phyloP scores from a whole-genome alignment of 2,113 vertebrate genomes.

The Xerus inauris region DNA sequence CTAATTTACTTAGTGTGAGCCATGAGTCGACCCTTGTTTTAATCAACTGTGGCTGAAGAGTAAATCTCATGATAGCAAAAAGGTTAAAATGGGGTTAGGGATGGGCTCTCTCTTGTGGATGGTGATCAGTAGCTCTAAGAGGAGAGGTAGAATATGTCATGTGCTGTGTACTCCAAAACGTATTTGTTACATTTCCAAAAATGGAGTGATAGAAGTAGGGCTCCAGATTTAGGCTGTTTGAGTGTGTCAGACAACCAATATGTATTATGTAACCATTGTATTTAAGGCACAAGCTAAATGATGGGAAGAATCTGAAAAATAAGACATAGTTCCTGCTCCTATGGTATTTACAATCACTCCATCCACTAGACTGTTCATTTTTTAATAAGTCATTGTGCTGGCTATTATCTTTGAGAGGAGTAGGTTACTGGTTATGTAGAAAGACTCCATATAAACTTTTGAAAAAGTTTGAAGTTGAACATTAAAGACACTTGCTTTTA shows the following conservation, averaged over 20 bases:
- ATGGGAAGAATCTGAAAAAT: background rate
- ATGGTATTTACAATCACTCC: background rate
- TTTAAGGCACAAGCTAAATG: background rate
- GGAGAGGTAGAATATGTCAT: background rate
- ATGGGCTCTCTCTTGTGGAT: background rate
- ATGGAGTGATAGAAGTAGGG: background rate
- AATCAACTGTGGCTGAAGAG: background rate
- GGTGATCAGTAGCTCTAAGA: background rate
- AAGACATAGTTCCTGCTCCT: background rate
- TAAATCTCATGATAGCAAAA: background rate
- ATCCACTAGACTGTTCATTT: background rate
- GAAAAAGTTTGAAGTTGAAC: background rate
- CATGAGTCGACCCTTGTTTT: background rate
- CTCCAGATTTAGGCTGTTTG: background rate
- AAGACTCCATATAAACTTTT: background rate
- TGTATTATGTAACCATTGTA: background rate
- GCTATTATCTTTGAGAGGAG: background rate
- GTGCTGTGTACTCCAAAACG: background rate
- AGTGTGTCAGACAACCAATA: background rate
- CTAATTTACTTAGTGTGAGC: background rate
- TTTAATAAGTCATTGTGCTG: constrained; percentile 5
- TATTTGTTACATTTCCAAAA: constrained; percentile 32
- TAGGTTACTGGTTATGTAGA: constrained; percentile 2
- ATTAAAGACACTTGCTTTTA: constrained; percentile 32
- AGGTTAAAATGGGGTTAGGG: background rate